These are phyloP conservation scores for Tetramorium bicarinatum DNA, from an alignment of 2,888 invertebrate species.

Conservation along the genomic window DNA sequence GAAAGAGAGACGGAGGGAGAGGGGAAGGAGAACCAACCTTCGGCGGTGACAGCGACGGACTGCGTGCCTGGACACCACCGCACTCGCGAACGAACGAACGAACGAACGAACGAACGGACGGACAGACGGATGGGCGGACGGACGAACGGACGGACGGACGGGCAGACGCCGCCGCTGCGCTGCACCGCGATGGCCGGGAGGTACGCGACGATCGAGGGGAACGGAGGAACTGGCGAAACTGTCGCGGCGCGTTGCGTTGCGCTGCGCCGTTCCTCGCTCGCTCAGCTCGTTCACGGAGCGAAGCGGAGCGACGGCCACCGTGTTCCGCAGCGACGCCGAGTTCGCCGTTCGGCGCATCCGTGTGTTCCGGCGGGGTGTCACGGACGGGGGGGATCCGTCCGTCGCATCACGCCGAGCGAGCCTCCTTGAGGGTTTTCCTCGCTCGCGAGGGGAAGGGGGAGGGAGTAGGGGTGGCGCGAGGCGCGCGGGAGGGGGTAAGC, in stretches of 20 bases:
- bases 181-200: slow-evolving; percentile 48
- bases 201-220: slow-evolving; percentile 26
- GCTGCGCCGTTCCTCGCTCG: neutral
- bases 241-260: slow-evolving; percentile 5
- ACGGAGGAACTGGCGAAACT: slow-evolving; percentile 52
- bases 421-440: slow-evolving; percentile 29
- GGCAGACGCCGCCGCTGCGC: slow-evolving; percentile 45
- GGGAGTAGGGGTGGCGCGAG: neutral
- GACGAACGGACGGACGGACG: slow-evolving; percentile 45
- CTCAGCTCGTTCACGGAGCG: neutral
- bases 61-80: slow-evolving; percentile 69
- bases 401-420: slow-evolving; percentile 35
- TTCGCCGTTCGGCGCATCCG: slow-evolving; percentile 60
- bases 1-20: neutral
- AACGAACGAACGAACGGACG: slow-evolving; percentile 54
- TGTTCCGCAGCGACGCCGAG: slow-evolving; percentile 27
- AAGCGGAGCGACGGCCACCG: slow-evolving; percentile 6
- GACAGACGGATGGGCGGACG: slow-evolving; percentile 21
- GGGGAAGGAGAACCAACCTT: slow-evolving; percentile 45
- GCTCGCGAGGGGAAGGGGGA: neutral
- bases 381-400: slow-evolving; percentile 55
- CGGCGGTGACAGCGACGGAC: slow-evolving; percentile 71
- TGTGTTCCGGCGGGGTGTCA: slow-evolving; percentile 68
- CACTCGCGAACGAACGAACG: slow-evolving; percentile 54
- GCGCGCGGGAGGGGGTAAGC: slow-evolving; percentile 42